Evolutionary conservation across 2,888 invertebrate genomes (phyloP), one percentile per base, ranked within the genome.

Genomic region (Phaedon cochleariae): DNA sequence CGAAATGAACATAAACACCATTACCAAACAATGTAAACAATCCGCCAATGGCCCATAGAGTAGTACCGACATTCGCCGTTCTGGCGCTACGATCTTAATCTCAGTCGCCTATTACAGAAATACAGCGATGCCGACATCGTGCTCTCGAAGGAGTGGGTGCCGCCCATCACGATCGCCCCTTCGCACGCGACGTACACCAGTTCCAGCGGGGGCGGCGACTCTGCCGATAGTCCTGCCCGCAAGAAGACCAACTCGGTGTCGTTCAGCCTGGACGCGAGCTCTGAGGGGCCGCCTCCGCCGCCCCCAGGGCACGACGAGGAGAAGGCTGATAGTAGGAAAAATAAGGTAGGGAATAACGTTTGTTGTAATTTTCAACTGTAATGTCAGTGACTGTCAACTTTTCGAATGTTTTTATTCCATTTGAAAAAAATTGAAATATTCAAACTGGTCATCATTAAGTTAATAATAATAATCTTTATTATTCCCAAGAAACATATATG

Each of bases 81-180:
- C n/a, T n/a, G n/a, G n/a, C n/a, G n/a, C n/a, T n/a, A n/a, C n/a
- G n/a, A n/a, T n/a, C n/a, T n/a, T n/a, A 26, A 26, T 26, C 26
- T 3, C 7, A 26, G 3, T 26, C 26, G 26, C 7, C n/a, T n/a
- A n/a, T 62, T 67, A 12, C 79, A 89, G 87, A 89, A 92, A 73
- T 94, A 93, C 84, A 93, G 93, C 80, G 94, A 95, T 84, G 94
- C 94, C 64, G 94, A 95, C 82, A 93, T 95, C 79, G 93, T 95
- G 67, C 86, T 94, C 76, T 93, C 93, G 45, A 91, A 92, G 68
- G 94, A 94, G 72, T 94, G 94, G 92, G 92, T 94, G 72, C 94
- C 94, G 72, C 94, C 94, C 41, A 90, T 93, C 75, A 92, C 92
- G 73, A 89, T 93, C 79, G 89, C 91, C 60, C 91, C 93, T 51